Conservation (phyloP, 2,888 invertebrate genomes). For the Dryococelus australis region DNA sequence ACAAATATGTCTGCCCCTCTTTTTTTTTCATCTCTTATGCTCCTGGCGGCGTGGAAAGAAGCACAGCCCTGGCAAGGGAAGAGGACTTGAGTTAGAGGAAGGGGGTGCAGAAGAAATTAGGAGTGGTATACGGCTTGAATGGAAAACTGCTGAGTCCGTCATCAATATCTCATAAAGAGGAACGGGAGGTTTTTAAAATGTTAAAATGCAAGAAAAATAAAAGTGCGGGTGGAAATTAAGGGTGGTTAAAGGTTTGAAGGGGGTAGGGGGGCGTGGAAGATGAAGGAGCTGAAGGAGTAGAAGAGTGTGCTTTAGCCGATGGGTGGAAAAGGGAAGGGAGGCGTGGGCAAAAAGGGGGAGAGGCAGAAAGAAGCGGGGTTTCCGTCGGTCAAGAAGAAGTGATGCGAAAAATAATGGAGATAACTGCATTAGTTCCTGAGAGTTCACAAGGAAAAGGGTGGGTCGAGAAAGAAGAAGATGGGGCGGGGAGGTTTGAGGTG, state of each 20-base stretch:
- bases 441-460: not conserved
- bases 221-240: slow-evolving; percentile 31
- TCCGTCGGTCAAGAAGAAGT: slow-evolving; percentile 23
- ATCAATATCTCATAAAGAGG: slow-evolving; percentile 37
- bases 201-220: slow-evolving; percentile 31
- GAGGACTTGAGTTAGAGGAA: not conserved
- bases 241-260: slow-evolving; percentile 11
- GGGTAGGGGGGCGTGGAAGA: not conserved
- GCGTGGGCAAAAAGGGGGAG: not conserved
- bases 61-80: not conserved
- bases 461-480: not conserved
- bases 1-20: not conserved
- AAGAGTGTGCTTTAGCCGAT: not conserved
- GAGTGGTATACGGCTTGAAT: slow-evolving; percentile 31
- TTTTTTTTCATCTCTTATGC: not conserved
- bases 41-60: not conserved
- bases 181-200: not conserved
- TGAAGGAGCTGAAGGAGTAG: not conserved
- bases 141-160: slow-evolving; percentile 19
- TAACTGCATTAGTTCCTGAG: slow-evolving; percentile 19
- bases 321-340: not conserved
- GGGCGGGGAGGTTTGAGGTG: not conserved
- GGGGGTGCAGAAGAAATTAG: slow-evolving; percentile 31
- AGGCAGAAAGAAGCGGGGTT: slow-evolving; percentile 22
- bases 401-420: slow-evolving; percentile 29